Base-by-base conservation (phyloP, 2,888 invertebrate species). In the Abrostola triplasia region DNA sequence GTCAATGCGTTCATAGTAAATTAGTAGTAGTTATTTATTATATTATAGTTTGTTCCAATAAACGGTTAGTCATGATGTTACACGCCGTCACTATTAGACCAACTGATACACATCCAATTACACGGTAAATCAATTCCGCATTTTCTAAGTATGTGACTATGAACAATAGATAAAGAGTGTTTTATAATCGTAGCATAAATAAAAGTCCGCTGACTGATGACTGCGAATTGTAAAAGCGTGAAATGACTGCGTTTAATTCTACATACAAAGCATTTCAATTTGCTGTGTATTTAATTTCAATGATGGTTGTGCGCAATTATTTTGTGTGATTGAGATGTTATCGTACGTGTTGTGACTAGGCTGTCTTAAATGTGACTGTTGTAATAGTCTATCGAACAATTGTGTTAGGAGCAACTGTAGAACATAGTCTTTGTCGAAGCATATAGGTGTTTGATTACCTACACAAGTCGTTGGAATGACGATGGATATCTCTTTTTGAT, bases 211-310 rank as follows among this genome's bases (percentile, higher is more conserved):
- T 0, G n/a, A 24, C 11, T 59, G 61, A 65, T 67, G 74, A 64
- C 48, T 55, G 55, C 36, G 44, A 68, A 49, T 67, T 65, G 68
- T 69, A 78, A 79, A 70, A 80, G 76, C 75, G 77, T 77, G 68
- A 79, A 80, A 78, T 79, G 60, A 62, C 57, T 38, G 59, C 59
- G 73, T 79, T 79, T 76, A 72, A 71, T 65, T 70, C 59, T 62
- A 55, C 57, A 72, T 69, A 70, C 73, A 73, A 76, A 76, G 75
- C 68, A 75, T 83, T 84, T 80, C 79, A 80, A 81, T 83, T 82
- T 75, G 67, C 65, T 75, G 69, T 61, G 67, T 78, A 79, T 77
- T 78, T 76, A 70, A 77, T 84, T 84, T 84, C 84, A 84, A 85
- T 84, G 80, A 65, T 58, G 73, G 64, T 64, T 73, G 65, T 55